phyloP scores from a whole-genome alignment of 2,888 invertebrate species.

The Megastigmus dorsalis region DNA sequence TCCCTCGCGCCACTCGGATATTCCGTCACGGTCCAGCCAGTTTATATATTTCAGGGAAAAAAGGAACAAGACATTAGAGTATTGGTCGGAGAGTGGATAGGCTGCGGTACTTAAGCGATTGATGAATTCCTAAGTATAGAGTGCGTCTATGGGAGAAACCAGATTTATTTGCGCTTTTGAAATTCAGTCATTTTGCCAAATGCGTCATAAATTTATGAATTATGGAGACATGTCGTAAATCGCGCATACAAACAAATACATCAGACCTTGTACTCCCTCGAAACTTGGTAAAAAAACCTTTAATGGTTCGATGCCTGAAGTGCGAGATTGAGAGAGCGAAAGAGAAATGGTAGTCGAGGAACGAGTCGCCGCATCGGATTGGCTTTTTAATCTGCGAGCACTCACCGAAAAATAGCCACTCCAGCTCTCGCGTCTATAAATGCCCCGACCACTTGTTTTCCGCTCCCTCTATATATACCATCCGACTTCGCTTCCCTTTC shows the following conservation, averaged over 20 bases:
- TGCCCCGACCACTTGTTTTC: slow-evolving; percentile 69
- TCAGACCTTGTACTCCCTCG: not conserved
- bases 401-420: slow-evolving; percentile 74
- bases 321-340: slow-evolving; percentile 16
- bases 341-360: slow-evolving; percentile 18
- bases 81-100: not conserved
- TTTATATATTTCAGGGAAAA: slow-evolving; percentile 19
- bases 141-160: no score
- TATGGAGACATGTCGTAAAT: no score
- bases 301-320: no score
- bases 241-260: no score
- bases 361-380: slow-evolving; percentile 61
- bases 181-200: no score
- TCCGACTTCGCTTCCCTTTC: not conserved
- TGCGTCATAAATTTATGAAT: no score
- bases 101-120: not conserved
- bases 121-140: not conserved
- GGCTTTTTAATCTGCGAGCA: slow-evolving; percentile 74
- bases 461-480: no score
- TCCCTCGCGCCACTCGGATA: slow-evolving; percentile 3
- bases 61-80: not conserved
- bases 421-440: slow-evolving; percentile 67
- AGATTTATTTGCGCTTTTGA: no score
- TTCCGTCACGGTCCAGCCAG: not conserved
- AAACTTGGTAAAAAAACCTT: no score